phyloP scores from a whole-genome alignment of 2,888 invertebrate species.

The Dione juno region DNA sequence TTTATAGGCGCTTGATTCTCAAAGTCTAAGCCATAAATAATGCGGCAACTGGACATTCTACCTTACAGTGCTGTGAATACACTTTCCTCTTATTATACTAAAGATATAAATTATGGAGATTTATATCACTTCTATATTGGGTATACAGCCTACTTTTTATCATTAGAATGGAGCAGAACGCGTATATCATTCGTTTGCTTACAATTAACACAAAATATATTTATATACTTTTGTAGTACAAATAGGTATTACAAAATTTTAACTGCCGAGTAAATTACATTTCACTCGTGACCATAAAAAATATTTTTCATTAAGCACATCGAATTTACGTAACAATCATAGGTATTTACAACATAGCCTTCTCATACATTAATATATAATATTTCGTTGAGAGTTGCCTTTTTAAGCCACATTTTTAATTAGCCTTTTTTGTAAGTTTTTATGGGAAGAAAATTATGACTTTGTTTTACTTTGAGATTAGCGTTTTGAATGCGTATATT shows the following conservation, averaged over 20 bases:
- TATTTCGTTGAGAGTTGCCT: neutral
- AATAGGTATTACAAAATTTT: neutral
- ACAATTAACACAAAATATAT: constrained; percentile 19
- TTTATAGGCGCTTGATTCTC: constrained; percentile 73
- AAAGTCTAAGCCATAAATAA: constrained; percentile 77
- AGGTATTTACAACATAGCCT: neutral
- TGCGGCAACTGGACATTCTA: constrained; percentile 66
- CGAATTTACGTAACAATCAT: neutral
- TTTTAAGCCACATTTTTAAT: neutral
- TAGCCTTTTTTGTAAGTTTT: no score
- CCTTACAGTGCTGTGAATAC: constrained; percentile 69
- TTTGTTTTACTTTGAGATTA: neutral
- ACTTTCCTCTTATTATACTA: constrained; percentile 81
- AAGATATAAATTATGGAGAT: constrained; percentile 79
- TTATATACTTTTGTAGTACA: constrained; percentile 4
- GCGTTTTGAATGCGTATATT: neutral
- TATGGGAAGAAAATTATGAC: neutral
- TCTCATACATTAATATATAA: no score
- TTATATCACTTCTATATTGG: constrained; percentile 56
- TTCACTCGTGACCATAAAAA: neutral
- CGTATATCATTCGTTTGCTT: constrained; percentile 32
- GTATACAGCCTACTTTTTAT: constrained; percentile 35
- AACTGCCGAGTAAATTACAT: neutral
- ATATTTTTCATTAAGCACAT: neutral
- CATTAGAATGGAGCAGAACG: constrained; percentile 26